Base-by-base conservation (phyloP, 2,888 invertebrate species). In the Trichogramma evanescens region DNA sequence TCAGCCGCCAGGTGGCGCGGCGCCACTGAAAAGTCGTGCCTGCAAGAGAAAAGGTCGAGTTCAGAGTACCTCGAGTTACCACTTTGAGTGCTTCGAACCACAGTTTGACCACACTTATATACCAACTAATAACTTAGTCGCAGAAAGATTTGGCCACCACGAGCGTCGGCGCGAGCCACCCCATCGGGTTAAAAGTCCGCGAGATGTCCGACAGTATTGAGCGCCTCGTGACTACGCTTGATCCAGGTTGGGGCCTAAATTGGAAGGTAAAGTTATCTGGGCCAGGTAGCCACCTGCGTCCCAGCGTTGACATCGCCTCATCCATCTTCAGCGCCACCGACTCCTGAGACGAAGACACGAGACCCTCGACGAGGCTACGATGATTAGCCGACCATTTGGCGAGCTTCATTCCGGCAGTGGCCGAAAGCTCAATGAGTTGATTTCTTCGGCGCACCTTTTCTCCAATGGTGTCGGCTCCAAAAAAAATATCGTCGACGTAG, bases 401-500 rank as follows among this genome's bases (percentile, higher is more conserved):
- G 43, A 53, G 43, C 7, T 10, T 4, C 52, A 53, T 53, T 10
- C 26, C 10, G 1, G 43, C 52, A 1, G 43, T 5, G 5, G 41
- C 40, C 1, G 42, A 10, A 2, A 51, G 41, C n/a, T 40, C 10
- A 10, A 6, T 41, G 5, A 53, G 1, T 4, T 53, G 43, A 13
- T 53, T 26, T 4, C 43, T 13, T 43, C 43, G 52, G 26, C 26
- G 26, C 26, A 26, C 26, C 1, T 1, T 26, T 26, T 26, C 26
- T 26, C 26, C 6, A 9, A 57, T 10, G 3, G 50, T 49, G 6
- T 63, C 52, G 3, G 57, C 55, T 2, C 60, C 63, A 1, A 51
- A 44, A 10, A 52, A 48, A 4, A 63, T 44, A 8, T 63, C 57
- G 39, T 63, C 57, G 13, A 63, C 58, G 40, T 60, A 63, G 3